Evolutionary conservation across 2,888 invertebrate genomes (phyloP), one percentile per base, ranked within the genome.

Genomic region (Caenorhabditis sulstoni): DNA sequence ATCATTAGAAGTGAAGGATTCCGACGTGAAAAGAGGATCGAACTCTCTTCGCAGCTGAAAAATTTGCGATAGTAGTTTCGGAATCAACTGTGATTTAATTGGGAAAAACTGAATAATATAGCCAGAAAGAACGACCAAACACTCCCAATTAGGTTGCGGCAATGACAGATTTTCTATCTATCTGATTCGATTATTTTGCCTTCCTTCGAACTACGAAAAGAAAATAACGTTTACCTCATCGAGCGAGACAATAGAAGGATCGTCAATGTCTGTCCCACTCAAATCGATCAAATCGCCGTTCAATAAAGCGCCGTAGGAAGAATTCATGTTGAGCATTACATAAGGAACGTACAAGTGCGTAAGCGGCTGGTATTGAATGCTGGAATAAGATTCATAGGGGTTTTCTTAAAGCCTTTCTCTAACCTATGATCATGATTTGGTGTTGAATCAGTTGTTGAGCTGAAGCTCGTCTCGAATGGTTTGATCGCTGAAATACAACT

Each of bases 221-320:
- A n/a, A n/a, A n/a, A n/a, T n/a, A n/a, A n/a, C n/a, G n/a, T 11
- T 11, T 18, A 78, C 79, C 58, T 73, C 64, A 29, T 79, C 73
- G 4, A 68, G 47, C 0, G 62, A 58, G 16, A 29, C 29, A 47
- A 41, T 47, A 4, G 62, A 49, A 12, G 59, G 20, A 3, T 67
- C 76, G 3, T 74, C 64, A 0, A 41, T 37, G 12, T 39, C 50
- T 16, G 35, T 23, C 37, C 44, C 68, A n/a, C 78, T 81, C 44
- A 87, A 73, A 77, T 87, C 87, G 35, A 87, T 87, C 50, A 87
- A 66, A 65, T 87, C 86, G n/a, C 85, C 86, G 53, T 84, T 81
- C 39, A 76, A 52, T 12, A 81, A 70, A 3, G 70, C 80, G n/a
- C 62, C 71, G 45, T 80, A 80, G 0, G 80, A 75, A 0, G 47